Percentiles rank a stretch among this genome's conserved stretches.
These are phyloP conservation scores for Lophius piscatorius DNA, from an alignment of 2,113 vertebrate species.

Conservation along the genomic window DNA sequence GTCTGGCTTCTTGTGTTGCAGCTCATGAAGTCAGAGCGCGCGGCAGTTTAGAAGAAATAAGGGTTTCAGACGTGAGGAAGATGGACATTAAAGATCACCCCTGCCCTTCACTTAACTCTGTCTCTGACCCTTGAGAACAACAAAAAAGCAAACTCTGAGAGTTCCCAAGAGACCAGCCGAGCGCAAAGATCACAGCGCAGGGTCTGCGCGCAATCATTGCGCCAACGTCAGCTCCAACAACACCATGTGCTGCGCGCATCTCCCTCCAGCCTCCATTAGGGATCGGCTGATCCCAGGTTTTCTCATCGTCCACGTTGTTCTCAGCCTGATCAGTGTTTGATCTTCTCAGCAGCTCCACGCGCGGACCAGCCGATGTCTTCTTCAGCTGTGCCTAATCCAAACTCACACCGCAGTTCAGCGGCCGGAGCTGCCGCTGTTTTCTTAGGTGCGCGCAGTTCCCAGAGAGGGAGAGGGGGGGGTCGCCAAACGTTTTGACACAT, in stretches of 20 bases:
- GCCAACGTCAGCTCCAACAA: slow-evolving; percentile 1
- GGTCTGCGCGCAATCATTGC: slow-evolving; percentile 12
- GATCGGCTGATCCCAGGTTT: slow-evolving; percentile 74
- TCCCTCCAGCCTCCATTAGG: slow-evolving; percentile 25
- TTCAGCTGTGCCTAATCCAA: slow-evolving; percentile 89
- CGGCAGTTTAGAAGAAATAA: slow-evolving; percentile 66
- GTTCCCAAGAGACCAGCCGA: slow-evolving; percentile 65
- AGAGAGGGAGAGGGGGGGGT: slow-evolving; percentile 59
- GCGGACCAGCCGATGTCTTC: slow-evolving; percentile 85
- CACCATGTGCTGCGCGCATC: slow-evolving; percentile 78
- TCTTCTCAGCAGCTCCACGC: slow-evolving; percentile 81
- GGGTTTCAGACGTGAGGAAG: slow-evolving; percentile 67
- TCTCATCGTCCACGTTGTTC: slow-evolving; percentile 80
- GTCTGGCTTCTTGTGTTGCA: slow-evolving; percentile 3
- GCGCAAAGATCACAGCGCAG: slow-evolving; percentile 29
- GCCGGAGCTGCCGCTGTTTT: slow-evolving; percentile 87
- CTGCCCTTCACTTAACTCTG: slow-evolving; percentile 81
- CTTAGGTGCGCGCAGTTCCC: slow-evolving; percentile 88
- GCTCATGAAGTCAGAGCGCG: slow-evolving; percentile 43
- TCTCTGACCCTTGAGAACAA: slow-evolving; percentile 78
- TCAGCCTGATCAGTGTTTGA: slow-evolving; percentile 83
- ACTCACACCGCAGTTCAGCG: slow-evolving; percentile 74
- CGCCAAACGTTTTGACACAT: slow-evolving; percentile 86
- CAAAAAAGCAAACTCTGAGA: slow-evolving; percentile 43
- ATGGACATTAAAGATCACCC: slow-evolving; percentile 66